Base-by-base conservation (phyloP, 2,113 vertebrate genomes). In the Erpornis zantholeuca region DNA sequence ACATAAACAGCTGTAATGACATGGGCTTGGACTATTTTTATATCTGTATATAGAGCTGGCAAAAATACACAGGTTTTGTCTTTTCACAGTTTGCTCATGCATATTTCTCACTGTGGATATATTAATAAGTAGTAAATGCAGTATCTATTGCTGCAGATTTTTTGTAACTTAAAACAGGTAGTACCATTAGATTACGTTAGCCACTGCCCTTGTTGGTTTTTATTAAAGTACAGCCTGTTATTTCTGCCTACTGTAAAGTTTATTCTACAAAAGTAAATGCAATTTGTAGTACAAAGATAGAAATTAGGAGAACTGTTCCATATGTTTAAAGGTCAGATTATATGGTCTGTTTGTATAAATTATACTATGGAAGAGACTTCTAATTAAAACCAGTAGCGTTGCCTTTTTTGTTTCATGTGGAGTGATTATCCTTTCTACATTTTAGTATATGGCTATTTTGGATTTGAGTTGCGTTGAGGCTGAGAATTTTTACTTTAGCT, bases 241-340 rank as follows among this genome's bases (percentile, higher is more conserved):
- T 82, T 91, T 93, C 45, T 85, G 29, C 42, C 64, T 75, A 22
- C 59, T 59, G 38, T 77, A 53, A 81, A 86, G 56, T 73, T 82
- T 76, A 78, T 82, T 91, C 63, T 5, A 14, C 33, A 63, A 53
- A 91, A 88, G 40, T 73, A 87, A 92, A 94, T 2, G 2, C 17
- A 86, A 52, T 91, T 94, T 93, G 38, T 93, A 81, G 45, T 77
- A 60, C 31, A 59, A 73, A 93, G 35, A 59, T 80, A 83, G 60
- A 63, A 85, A 92, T 90, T 44, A 76, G 50, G 53, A 88, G n/a
- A 88, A 61, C 69, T 14, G 0, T 81, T 92, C 47, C 44, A 17
- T 95, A 52, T 94, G 79, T 95, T 93, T 82, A 77, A 88, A 88
- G 60, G 63, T 81, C 64, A 96, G 52, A 73, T 93, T 86, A 70